Evolutionary conservation across 2,113 vertebrate genomes (phyloP).

Genomic region (Datnioides undecimradiatus): DNA sequence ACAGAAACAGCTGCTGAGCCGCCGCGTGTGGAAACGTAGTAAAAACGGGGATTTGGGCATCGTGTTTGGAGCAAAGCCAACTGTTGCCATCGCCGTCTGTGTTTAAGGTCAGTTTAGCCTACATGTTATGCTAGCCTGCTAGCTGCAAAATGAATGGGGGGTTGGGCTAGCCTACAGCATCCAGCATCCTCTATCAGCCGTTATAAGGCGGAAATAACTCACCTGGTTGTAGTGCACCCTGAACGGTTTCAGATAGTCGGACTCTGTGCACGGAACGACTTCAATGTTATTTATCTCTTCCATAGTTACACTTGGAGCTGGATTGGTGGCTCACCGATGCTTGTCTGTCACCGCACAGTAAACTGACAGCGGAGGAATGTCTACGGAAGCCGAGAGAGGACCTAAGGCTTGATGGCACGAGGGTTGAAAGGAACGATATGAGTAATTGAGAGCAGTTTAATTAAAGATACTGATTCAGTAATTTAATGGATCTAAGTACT

Average conservation of each 20-base stretch:
- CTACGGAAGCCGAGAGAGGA: constrained; percentile 82
- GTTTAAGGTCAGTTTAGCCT: constrained; percentile 57
- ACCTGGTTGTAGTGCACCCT: constrained; percentile 90
- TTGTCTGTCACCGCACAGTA: constrained; percentile 70
- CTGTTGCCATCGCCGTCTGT: neutral
- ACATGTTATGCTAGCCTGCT: constrained; percentile 60
- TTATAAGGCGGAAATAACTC: constrained; percentile 65
- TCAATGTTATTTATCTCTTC: constrained; percentile 86
- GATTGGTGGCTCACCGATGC: constrained; percentile 62
- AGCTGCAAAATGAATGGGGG: constrained; percentile 71
- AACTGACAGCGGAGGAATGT: constrained; percentile 74
- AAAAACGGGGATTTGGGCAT: neutral
- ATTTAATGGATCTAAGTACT: neutral
- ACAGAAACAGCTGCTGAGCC: neutral
- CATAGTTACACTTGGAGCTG: constrained; percentile 74
- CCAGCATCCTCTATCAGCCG: constrained; percentile 50
- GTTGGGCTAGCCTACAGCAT: constrained; percentile 74
- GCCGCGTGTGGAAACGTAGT: neutral
- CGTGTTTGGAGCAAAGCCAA: neutral
- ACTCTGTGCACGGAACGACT: constrained; percentile 87
- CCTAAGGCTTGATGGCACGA: constrained; percentile 12
- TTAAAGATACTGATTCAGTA: neutral
- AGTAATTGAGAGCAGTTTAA: neutral
- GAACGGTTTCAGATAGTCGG: constrained; percentile 88
- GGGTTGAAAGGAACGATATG: neutral